Evolutionary conservation across 2,113 vertebrate species (phyloP).

Genomic region (Paramormyrops kingsleyae): DNA sequence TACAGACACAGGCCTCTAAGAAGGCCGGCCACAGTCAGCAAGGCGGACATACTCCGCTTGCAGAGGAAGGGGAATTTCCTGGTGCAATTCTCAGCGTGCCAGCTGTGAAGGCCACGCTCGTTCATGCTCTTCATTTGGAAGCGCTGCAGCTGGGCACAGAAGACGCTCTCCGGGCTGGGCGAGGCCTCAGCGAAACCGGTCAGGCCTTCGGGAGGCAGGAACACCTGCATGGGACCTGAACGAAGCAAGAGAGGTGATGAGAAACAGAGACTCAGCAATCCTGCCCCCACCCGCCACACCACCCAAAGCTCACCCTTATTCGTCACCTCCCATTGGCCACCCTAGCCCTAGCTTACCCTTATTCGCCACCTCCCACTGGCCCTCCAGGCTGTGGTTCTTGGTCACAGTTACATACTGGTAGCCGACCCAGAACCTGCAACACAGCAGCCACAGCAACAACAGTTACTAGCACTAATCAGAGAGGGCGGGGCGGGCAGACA

Average conservation of each 20-base stretch:
- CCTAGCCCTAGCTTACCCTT: constrained; percentile 66
- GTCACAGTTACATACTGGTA: constrained; percentile 93
- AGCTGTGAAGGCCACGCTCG: constrained; percentile 85
- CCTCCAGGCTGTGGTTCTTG: constrained; percentile 81
- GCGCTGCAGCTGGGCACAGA: constrained; percentile 90
- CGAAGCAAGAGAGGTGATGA: background rate
- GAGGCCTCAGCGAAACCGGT: constrained; percentile 29
- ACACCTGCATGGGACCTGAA: constrained; percentile 82
- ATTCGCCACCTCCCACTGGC: constrained; percentile 90
- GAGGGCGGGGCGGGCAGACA: background rate
- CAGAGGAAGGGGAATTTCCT: constrained; percentile 92
- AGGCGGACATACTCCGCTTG: constrained; percentile 78
- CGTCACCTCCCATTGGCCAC: constrained; percentile 87
- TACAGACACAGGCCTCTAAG: background rate
- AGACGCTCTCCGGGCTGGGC: constrained; percentile 75
- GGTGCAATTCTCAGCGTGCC: constrained; percentile 92
- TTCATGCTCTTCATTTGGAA: constrained; percentile 81
- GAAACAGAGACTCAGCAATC: background rate
- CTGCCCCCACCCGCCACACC: background rate
- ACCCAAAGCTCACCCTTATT: constrained; percentile 73
- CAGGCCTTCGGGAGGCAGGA: constrained; percentile 79
- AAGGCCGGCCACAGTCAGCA: background rate
- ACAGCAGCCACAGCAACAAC: background rate
- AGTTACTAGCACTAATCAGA: background rate
- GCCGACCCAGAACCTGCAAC: constrained; percentile 88